phyloP scores from a whole-genome alignment of 2,113 vertebrate genomes.

The Acrocephalus kingi region DNA sequence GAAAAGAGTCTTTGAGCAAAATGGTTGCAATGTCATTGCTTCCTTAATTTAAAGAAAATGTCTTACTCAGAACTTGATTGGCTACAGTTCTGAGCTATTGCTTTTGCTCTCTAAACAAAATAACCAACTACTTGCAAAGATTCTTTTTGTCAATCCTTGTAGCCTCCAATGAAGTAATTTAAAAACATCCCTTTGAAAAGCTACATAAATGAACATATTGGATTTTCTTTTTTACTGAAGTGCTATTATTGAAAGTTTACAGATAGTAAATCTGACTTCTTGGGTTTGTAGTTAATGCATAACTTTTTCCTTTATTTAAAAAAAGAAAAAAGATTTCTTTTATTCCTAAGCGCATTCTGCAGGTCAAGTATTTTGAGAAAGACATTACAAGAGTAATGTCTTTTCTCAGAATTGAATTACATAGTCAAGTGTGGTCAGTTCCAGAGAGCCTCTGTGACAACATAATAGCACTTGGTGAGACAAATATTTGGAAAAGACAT shows the following conservation, averaged over 20 bases:
- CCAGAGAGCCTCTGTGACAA: not conserved
- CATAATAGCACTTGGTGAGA: not conserved
- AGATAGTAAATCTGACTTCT: not conserved
- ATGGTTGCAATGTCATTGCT: not conserved
- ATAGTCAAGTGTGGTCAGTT: not conserved
- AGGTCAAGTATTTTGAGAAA: not conserved
- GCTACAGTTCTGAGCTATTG: not conserved
- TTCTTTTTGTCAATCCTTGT: not conserved
- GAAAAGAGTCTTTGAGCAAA: not conserved
- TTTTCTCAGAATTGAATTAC: not conserved
- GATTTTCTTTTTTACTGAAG: not conserved
- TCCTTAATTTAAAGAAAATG: not conserved
- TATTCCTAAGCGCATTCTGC: not conserved
- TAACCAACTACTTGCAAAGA: not conserved
- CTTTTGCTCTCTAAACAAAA: not conserved
- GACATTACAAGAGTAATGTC: not conserved
- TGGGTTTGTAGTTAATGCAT: not conserved
- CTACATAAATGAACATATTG: not conserved
- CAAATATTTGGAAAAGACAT: not conserved
- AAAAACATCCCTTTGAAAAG: not conserved
- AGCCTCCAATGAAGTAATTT: not conserved
- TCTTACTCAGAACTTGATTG: not conserved
- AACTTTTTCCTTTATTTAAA: not conserved
- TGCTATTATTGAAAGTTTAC: not conserved
- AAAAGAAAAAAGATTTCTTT: not conserved